phyloP scores from a whole-genome alignment of 1,140 invertebrate species.

The Aradophagus sp. region DNA sequence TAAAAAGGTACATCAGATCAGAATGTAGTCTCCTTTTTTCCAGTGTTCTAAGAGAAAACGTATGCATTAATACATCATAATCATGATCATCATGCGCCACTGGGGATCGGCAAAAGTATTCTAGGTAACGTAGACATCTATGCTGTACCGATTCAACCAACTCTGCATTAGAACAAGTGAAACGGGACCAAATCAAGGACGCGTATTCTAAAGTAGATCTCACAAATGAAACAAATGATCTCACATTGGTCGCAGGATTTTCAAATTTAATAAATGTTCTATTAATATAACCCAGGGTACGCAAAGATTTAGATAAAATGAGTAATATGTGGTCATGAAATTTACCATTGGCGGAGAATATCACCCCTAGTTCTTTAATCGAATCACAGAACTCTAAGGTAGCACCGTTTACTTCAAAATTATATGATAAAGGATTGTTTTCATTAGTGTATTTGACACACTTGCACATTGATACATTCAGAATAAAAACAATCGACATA shows the following conservation, averaged over 20 bases:
- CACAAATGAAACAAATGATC: not conserved
- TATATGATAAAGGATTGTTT: not conserved
- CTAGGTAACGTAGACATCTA: slow-evolving; percentile 1
- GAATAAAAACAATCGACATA: too few relatives aligned
- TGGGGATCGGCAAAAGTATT: not conserved
- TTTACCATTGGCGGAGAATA: slow-evolving; percentile 6
- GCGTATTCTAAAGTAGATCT: slow-evolving; percentile 6
- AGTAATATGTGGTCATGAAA: slow-evolving; percentile 1
- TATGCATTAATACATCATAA: too few relatives aligned
- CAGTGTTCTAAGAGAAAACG: too few relatives aligned
- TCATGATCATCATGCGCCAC: slow-evolving; percentile 2
- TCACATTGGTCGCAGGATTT: not conserved
- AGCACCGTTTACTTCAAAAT: not conserved
- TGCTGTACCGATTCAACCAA: slow-evolving; percentile 5
- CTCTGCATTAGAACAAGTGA: not conserved
- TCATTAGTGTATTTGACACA: too few relatives aligned
- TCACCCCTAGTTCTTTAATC: slow-evolving; percentile 2
- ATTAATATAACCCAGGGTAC: slow-evolving; percentile 6
- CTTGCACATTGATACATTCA: too few relatives aligned
- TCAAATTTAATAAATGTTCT: slow-evolving; percentile 1
- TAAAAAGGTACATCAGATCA: too few relatives aligned
- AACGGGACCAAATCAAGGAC: not conserved
- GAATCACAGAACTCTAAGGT: not conserved
- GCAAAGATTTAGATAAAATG: not conserved
- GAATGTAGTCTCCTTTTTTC: too few relatives aligned